Evolutionary conservation across 2,888 invertebrate species (phyloP).

Genomic region (Boloria selene): DNA sequence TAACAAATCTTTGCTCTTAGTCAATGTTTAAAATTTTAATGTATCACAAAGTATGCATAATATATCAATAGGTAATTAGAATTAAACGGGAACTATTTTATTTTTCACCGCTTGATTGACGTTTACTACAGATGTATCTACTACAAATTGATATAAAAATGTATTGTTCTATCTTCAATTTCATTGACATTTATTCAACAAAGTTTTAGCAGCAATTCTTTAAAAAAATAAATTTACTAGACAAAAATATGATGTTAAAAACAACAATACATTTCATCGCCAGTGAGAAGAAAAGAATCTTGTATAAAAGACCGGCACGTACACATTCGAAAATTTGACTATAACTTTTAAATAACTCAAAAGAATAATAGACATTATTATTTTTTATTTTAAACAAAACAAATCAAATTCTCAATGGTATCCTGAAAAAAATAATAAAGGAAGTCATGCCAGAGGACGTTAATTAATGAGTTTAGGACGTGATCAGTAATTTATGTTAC

Average conservation of each 20-base stretch:
- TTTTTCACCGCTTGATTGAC: too few relatives aligned
- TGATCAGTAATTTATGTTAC: conserved; percentile 44
- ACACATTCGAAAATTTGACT: not conserved
- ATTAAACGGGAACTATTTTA: too few relatives aligned
- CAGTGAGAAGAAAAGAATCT: not conserved
- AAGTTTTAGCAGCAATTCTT: too few relatives aligned
- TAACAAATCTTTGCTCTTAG: too few relatives aligned
- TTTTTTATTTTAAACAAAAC: conserved; percentile 55
- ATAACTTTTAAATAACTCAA: conserved; percentile 2
- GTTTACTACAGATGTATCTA: too few relatives aligned
- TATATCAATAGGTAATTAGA: too few relatives aligned
- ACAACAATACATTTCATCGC: not conserved
- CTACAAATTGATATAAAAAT: too few relatives aligned
- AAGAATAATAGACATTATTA: conserved; percentile 9
- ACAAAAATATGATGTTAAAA: not conserved
- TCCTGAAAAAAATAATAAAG: conserved; percentile 41
- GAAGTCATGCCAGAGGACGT: conserved; percentile 59
- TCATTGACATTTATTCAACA: too few relatives aligned
- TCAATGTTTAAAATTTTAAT: too few relatives aligned
- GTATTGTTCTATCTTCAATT: too few relatives aligned
- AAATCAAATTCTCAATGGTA: conserved; percentile 41
- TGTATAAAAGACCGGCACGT: not conserved
- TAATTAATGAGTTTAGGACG: conserved; percentile 58
- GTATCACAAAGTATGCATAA: too few relatives aligned
- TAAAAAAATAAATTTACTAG: not conserved